Conservation (phyloP, 2,797 vertebrate species). For the Neopelma chrysocephalum region DNA sequence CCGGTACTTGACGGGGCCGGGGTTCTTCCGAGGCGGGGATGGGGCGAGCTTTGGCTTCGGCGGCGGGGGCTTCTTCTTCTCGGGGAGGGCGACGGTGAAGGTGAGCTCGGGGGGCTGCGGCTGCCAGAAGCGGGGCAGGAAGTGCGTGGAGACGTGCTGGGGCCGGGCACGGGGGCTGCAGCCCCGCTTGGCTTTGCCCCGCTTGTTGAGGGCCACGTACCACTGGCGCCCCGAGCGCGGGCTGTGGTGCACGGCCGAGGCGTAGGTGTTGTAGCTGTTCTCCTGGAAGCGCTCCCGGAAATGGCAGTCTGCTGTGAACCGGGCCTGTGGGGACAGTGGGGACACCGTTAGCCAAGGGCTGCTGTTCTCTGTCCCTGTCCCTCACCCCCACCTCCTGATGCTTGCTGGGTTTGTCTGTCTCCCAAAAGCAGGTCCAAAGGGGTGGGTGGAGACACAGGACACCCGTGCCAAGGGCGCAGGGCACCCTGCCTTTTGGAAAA, state of each 20-base stretch:
- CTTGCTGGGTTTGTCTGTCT: fast-evolving
- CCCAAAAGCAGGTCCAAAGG: neutral
- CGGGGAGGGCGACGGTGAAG: slow-evolving; percentile 85
- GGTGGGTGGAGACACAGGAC: fast-evolving
- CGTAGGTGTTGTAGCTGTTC: slow-evolving; percentile 98
- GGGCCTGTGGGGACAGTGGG: slow-evolving; percentile 72
- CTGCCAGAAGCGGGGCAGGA: slow-evolving; percentile 87
- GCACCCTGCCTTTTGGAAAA: neutral
- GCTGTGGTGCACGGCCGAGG: slow-evolving; percentile 87
- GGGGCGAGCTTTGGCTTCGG: neutral
- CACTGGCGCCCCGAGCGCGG: slow-evolving; percentile 86
- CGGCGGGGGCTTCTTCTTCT: slow-evolving; percentile 71
- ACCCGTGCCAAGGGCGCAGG: fast-evolving
- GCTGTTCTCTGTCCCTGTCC: fast-evolving
- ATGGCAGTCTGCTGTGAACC: slow-evolving; percentile 91
- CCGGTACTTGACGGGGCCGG: slow-evolving; percentile 72
- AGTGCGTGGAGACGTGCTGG: slow-evolving; percentile 95
- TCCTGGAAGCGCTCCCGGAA: slow-evolving; percentile 97
- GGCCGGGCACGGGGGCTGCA: slow-evolving; percentile 91
- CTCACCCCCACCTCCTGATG: fast-evolving
- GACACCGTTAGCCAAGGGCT: neutral
- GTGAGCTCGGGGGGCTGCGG: slow-evolving; percentile 79
- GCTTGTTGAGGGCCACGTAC: slow-evolving; percentile 96
- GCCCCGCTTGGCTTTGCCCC: slow-evolving; percentile 93
- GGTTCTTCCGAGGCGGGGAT: slow-evolving; percentile 37